Evolutionary conservation across 2,888 invertebrate species (phyloP).

Genomic region (Alcis repandata): DNA sequence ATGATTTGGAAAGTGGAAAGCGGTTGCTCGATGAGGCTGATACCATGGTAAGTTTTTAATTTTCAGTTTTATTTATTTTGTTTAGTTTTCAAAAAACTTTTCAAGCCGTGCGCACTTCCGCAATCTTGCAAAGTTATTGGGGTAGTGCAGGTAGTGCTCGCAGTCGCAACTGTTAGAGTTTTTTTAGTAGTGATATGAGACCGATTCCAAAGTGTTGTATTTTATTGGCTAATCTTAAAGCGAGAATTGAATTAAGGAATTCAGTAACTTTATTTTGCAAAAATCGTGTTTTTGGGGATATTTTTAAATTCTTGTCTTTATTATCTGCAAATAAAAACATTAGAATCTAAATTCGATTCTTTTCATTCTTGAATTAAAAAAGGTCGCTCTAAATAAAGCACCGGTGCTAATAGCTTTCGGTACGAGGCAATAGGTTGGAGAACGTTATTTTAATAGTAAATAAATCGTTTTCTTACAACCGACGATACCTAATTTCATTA

Average conservation of each 20-base stretch:
- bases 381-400: slow-evolving; percentile 18
- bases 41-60: slow-evolving; percentile 55
- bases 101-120: background rate
- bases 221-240: background rate
- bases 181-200: background rate
- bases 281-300: background rate
- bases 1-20: slow-evolving; percentile 55
- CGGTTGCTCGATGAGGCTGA: slow-evolving; percentile 43
- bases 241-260: background rate
- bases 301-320: slow-evolving; percentile 1
- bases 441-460: slow-evolving; percentile 32
- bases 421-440: slow-evolving; percentile 15
- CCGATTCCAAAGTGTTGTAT: background rate
- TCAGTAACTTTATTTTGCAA: background rate
- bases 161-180: background rate
- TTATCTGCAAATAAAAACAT: slow-evolving; percentile 10
- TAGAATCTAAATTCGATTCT: no score
- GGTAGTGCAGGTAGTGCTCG: no score
- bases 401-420: slow-evolving; percentile 30
- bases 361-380: slow-evolving; percentile 11
- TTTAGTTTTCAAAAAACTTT: slow-evolving; percentile 9
- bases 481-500: slow-evolving; percentile 21
- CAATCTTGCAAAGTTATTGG: background rate
- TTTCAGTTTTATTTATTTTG: background rate
- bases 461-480: slow-evolving; percentile 25